Conservation (phyloP, 1,140 invertebrate species). For the Bombus pyrosoma region DNA sequence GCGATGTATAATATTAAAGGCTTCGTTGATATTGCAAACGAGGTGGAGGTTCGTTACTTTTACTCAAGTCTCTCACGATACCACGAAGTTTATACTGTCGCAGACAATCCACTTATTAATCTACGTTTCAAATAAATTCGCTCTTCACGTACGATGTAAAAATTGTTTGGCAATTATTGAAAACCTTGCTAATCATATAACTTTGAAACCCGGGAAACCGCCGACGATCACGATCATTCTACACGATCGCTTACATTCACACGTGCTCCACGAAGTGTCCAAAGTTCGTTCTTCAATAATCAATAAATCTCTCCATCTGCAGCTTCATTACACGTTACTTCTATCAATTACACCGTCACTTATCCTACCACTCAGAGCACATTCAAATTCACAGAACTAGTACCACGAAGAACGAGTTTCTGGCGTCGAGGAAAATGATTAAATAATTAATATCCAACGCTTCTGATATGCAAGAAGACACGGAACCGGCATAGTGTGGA, state of each 20-base stretch:
- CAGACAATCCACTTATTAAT: not conserved
- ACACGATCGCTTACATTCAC: not conserved
- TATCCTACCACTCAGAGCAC: not conserved
- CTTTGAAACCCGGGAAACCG: accelerated
- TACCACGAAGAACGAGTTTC: not conserved
- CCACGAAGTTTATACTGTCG: no score
- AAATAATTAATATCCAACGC: not conserved
- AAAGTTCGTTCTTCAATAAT: not conserved
- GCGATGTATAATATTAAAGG: no score
- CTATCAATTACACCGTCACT: not conserved
- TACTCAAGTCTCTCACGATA: no score
- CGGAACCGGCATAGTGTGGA: not conserved
- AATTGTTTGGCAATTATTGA: no score
- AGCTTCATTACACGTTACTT: not conserved
- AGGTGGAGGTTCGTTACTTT: no score
- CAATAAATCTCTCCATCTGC: not conserved
- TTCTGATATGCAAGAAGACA: not conserved
- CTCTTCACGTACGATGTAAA: not conserved
- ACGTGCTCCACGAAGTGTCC: not conserved
- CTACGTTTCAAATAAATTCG: not conserved
- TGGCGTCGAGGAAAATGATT: not conserved
- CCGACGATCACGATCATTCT: not conserved
- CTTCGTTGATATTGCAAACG: no score
- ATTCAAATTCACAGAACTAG: not conserved
- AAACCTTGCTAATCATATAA: not conserved